These are phyloP conservation scores for Lysandra coridon DNA, from an alignment of 2,888 invertebrate species.

Conservation along the genomic window DNA sequence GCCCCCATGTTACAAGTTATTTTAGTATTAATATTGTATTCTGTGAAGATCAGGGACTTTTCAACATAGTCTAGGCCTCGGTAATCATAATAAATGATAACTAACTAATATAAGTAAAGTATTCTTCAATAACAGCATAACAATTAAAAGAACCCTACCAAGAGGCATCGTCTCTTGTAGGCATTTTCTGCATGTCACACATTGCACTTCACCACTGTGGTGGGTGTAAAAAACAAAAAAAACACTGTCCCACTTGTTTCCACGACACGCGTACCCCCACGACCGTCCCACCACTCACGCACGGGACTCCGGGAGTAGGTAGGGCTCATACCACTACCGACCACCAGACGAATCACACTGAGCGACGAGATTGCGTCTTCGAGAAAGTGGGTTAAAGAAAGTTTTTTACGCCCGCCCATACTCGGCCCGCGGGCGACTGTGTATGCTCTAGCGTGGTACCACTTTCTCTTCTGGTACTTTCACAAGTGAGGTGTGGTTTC, in stretches of 20 bases:
- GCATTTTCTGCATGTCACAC: conserved; percentile 78
- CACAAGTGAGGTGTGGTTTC: conserved; percentile 72
- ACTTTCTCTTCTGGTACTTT: conserved; percentile 79
- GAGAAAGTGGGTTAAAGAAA: conserved; percentile 81
- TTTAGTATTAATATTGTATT: neutral
- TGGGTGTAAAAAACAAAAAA: conserved; percentile 58
- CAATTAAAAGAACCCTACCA: conserved; percentile 58
- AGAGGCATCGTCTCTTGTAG: conserved; percentile 68
- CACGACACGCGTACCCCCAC: conserved; percentile 64
- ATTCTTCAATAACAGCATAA: neutral
- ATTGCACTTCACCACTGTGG: conserved; percentile 53
- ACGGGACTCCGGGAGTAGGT: conserved; percentile 74
- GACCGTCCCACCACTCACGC: conserved; percentile 69
- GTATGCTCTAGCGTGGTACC: conserved; percentile 64
- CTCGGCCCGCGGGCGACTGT: conserved; percentile 58
- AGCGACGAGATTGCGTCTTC: conserved; percentile 62
- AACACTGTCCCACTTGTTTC: conserved; percentile 66
- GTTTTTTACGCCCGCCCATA: conserved; percentile 71
- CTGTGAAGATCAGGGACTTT: neutral
- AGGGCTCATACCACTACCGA: conserved; percentile 74
- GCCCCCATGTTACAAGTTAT: neutral
- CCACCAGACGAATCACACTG: conserved; percentile 70
- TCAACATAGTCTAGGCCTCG: neutral
- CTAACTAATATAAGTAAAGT: neutral
- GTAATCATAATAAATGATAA: neutral